Conservation (phyloP, 2,113 vertebrate species). For the Hemiscyllium ocellatum region DNA sequence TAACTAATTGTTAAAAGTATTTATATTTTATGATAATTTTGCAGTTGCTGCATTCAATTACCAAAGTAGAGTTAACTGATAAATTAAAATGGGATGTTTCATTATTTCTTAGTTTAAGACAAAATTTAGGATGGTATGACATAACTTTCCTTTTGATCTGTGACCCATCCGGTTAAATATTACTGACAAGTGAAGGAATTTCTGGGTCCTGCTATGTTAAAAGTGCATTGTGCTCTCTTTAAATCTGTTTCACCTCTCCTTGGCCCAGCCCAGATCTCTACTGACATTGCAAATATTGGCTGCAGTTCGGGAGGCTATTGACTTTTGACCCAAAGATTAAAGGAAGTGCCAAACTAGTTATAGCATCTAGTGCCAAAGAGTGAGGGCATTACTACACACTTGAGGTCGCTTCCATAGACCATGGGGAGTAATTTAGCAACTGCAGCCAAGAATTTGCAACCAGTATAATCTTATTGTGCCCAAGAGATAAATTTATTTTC, state of each 20-base stretch:
- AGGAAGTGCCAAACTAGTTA: neutral
- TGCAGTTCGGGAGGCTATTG: neutral
- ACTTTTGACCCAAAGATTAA: neutral
- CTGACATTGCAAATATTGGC: slow-evolving; percentile 22
- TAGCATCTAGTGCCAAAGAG: slow-evolving; percentile 4
- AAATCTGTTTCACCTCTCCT: neutral
- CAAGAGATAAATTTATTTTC: neutral
- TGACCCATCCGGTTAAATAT: neutral
- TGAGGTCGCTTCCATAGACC: slow-evolving; percentile 9
- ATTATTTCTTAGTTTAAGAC: no score
- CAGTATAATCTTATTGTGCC: neutral
- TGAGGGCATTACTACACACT: neutral
- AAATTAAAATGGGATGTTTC: no score
- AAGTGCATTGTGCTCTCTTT: neutral
- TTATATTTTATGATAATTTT: neutral
- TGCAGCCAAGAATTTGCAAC: neutral
- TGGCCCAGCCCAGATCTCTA: neutral
- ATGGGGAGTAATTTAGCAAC: slow-evolving; percentile 11
- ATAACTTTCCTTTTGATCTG: neutral
- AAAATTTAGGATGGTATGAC: neutral
- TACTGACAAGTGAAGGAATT: neutral
- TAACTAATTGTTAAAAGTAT: neutral
- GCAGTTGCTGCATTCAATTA: neutral
- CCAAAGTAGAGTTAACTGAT: neutral
- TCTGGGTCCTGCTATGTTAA: neutral